Evolutionary conservation across 1,140 invertebrate species (phyloP).

Genomic region (Macrotrachela quadricornifera): DNA sequence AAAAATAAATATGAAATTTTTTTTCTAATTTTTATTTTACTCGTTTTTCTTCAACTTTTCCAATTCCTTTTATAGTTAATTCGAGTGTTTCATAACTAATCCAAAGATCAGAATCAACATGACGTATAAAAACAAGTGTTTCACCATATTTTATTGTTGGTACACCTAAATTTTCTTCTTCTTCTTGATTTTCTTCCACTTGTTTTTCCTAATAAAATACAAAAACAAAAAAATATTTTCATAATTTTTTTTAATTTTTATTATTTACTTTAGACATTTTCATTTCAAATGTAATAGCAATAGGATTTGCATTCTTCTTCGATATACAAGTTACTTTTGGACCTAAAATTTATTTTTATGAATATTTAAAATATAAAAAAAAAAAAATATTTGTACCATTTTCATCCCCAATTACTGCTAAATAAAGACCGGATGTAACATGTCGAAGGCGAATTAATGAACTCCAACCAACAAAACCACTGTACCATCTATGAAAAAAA

Average conservation of each 20-base stretch:
- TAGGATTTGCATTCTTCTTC: background rate
- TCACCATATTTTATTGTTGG: constrained; percentile 97
- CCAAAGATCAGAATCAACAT: constrained; percentile 79
- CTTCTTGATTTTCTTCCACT: constrained; percentile 86
- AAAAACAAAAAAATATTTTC: background rate
- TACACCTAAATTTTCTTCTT: constrained; percentile 77
- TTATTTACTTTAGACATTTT: too few relatives aligned
- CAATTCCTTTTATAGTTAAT: constrained; percentile 89
- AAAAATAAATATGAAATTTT: background rate
- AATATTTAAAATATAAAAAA: background rate
- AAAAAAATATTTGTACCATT: constrained; percentile 18
- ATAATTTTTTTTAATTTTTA: background rate
- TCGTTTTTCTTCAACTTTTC: constrained; percentile 44
- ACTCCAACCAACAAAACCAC: constrained; percentile 94
- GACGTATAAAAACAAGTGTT: constrained; percentile 90
- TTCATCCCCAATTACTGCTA: constrained; percentile 52
- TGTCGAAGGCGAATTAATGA: constrained; percentile 89
- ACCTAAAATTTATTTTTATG: too few relatives aligned
- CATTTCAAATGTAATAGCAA: background rate
- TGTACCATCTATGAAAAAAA: constrained; percentile 49
- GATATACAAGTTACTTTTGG: too few relatives aligned
- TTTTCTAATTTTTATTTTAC: too few relatives aligned
- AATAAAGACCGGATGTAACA: constrained; percentile 84
- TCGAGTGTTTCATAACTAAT: constrained; percentile 92
- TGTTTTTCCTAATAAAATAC: constrained; percentile 38